Evolutionary conservation across 2,888 invertebrate species (phyloP).

Genomic region (Caenorhabditis japonica): DNA sequence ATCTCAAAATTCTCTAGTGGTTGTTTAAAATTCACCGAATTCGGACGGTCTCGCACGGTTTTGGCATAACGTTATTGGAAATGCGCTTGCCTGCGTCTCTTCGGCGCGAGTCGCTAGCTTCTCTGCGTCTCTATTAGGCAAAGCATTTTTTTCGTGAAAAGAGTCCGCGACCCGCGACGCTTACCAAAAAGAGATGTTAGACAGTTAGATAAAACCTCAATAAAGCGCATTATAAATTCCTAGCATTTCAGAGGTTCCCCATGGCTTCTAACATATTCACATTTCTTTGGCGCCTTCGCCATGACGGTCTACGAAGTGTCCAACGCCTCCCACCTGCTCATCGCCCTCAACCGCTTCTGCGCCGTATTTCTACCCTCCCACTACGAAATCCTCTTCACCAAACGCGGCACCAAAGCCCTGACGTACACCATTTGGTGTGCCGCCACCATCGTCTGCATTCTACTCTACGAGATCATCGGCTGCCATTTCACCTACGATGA

Average conservation of each 20-base stretch:
- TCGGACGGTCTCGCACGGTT: too few relatives aligned
- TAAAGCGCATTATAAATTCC: too few relatives aligned
- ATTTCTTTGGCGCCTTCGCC: slow-evolving; percentile 14
- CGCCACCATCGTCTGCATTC: slow-evolving; percentile 7
- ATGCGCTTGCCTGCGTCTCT: too few relatives aligned
- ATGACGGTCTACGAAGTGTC: slow-evolving; percentile 30
- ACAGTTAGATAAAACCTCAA: too few relatives aligned
- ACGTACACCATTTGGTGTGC: slow-evolving; percentile 14
- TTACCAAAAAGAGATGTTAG: too few relatives aligned
- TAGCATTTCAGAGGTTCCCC: slow-evolving; percentile 1
- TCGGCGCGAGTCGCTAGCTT: too few relatives aligned
- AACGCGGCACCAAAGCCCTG: slow-evolving; percentile 16
- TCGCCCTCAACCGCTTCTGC: slow-evolving; percentile 32
- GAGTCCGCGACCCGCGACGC: too few relatives aligned
- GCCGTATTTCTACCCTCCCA: slow-evolving; percentile 15
- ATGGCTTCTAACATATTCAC: neutral
- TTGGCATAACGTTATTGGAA: too few relatives aligned
- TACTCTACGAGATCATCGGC: slow-evolving; percentile 20
- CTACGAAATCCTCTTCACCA: slow-evolving; percentile 21
- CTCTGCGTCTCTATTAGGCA: too few relatives aligned
- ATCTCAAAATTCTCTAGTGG: too few relatives aligned
- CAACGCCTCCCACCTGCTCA: slow-evolving; percentile 23
- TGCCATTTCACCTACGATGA: slow-evolving; percentile 25
- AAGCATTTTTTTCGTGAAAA: too few relatives aligned
- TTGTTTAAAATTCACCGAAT: too few relatives aligned